Conservation (phyloP, 2,113 vertebrate genomes). For the Kryptolebias marmoratus region DNA sequence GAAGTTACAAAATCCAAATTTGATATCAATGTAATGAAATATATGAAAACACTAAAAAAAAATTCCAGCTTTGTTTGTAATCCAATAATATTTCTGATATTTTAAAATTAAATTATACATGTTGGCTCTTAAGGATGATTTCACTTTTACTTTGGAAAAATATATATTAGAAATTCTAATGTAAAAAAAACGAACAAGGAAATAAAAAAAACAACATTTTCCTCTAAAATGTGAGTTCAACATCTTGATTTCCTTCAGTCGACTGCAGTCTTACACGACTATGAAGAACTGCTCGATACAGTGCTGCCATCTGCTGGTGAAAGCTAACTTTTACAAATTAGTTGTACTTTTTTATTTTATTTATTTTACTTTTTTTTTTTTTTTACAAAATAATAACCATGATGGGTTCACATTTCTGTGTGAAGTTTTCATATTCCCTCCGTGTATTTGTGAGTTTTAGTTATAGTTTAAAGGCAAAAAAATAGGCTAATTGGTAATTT, state of each 20-base stretch:
- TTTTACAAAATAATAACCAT: neutral
- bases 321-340: neutral
- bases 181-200: neutral
- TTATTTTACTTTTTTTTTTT: no score
- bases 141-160: neutral
- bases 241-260: neutral
- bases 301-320: constrained; percentile 67
- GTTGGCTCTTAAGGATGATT: neutral
- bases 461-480: no score
- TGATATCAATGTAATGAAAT: no score
- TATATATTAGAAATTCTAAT: neutral
- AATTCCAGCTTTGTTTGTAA: neutral
- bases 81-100: neutral
- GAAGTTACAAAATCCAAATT: no score
- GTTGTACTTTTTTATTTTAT: neutral
- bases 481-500: no score
- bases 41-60: neutral
- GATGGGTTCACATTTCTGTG: no score
- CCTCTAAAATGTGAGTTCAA: neutral
- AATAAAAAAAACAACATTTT: neutral
- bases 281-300: constrained; percentile 28
- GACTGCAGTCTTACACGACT: neutral
- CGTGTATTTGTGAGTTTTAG: no score
- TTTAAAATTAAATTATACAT: neutral
- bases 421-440: no score